A percentile compares a stretch with the other conserved stretches of the same genome.
Conservation (phyloP, 2,888 invertebrate genomes). For the Zaprionus obscuricornis region DNA sequence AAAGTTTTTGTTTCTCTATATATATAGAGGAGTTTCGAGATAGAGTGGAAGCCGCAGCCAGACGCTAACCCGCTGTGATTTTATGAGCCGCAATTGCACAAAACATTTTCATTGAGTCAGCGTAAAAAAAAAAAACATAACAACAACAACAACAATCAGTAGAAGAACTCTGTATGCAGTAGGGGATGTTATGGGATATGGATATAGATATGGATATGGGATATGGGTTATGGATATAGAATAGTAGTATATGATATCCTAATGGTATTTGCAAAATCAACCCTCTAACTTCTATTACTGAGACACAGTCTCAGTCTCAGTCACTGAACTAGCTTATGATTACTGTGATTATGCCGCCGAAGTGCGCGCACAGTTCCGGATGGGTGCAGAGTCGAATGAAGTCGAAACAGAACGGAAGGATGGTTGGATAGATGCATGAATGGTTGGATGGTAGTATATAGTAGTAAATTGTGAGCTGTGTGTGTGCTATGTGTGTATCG, state of each 20-base stretch:
- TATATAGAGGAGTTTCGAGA: too few species aligned
- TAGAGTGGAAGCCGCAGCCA: too few species aligned
- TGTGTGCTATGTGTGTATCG: conserved; percentile 57
- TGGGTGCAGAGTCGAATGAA: conserved; percentile 9
- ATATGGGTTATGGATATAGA: conserved; percentile 2
- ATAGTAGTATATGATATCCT: too few species aligned
- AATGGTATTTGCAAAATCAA: conserved; percentile 48
- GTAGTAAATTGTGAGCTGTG: too few species aligned
- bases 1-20: conserved; percentile 35
- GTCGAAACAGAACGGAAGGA: conserved; percentile 13
- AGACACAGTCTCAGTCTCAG: conserved; percentile 13
- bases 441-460: conserved; percentile 17
- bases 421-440: conserved; percentile 4
- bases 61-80: conserved; percentile 80
- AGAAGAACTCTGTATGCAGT: too few species aligned
- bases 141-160: conserved; percentile 9
- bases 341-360: conserved; percentile 68
- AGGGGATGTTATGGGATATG: conserved; percentile 42
- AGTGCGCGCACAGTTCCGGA: conserved; percentile 52
- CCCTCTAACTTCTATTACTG: conserved; percentile 35
- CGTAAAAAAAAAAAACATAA: conserved; percentile 53
- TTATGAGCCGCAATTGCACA: conserved; percentile 82
- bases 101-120: conserved; percentile 80
- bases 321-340: conserved; percentile 68
- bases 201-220: conserved; percentile 6